These are phyloP conservation scores for Drosophila saltans DNA, from an alignment of 1,140 invertebrate species.

Conservation along the genomic window DNA sequence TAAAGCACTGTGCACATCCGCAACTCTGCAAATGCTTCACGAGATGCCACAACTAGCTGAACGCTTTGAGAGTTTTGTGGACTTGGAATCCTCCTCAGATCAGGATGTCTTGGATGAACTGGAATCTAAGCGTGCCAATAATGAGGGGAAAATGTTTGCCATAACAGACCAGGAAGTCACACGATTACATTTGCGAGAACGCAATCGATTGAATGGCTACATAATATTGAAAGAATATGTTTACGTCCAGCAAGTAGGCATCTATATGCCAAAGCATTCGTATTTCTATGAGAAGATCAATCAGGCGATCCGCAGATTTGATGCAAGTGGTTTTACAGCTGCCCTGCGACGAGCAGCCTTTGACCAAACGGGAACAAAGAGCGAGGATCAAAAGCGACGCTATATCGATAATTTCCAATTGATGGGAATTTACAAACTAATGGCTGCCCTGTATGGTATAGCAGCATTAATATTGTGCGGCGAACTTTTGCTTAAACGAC, in stretches of 20 bases:
- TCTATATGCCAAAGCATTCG: conserved; percentile 71
- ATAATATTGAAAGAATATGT: conserved; percentile 47
- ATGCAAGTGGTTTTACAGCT: conserved; percentile 48
- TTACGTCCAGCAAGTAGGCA: conserved; percentile 58
- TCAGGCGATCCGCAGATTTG: conserved; percentile 31
- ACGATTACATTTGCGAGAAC: conserved; percentile 29
- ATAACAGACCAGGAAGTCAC: conserved; percentile 46
- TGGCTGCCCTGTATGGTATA: conserved; percentile 39
- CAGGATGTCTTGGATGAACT: conserved; percentile 44
- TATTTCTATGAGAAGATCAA: conserved; percentile 49
- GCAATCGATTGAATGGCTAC: conserved; percentile 7
- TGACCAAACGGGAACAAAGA: background rate
- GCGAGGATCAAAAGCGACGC: background rate
- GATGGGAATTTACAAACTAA: conserved; percentile 41
- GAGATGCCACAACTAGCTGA: conserved; percentile 48
- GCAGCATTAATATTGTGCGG: conserved; percentile 28
- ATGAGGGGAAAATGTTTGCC: conserved; percentile 40
- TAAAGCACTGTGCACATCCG: conserved; percentile 40
- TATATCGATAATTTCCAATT: conserved; percentile 37
- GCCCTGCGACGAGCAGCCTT: conserved; percentile 53
- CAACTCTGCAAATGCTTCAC: conserved; percentile 42
- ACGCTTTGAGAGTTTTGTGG: conserved; percentile 18
- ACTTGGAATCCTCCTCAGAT: conserved; percentile 32
- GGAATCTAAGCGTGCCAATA: background rate
- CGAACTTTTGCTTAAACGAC: conserved; percentile 30